Evolutionary conservation across 2,113 vertebrate genomes (phyloP), one percentile per base, ranked within the genome.

Genomic region (Tupaia chinensis): DNA sequence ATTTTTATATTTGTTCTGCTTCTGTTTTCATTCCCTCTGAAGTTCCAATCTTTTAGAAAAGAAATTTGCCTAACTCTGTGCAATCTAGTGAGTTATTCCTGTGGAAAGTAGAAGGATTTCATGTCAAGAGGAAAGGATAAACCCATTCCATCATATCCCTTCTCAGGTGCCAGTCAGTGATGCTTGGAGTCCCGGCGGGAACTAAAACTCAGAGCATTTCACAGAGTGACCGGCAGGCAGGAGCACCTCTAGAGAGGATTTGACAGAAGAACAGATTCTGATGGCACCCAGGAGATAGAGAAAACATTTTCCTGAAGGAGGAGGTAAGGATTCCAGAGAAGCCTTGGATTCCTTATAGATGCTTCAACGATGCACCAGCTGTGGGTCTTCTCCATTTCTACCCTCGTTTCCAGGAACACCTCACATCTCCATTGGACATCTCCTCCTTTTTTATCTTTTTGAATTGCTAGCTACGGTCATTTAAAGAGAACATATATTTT

Each of bases 21-120:
- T 94, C 17, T 96, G 65, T 79, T 85, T 92, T 79, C 82, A 89
- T 87, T 89, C 44, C 25, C 27, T 95, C 54, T 87, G 53, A 92
- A 97, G 79, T 70, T 89, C 63, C 61, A 53, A 74, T 73, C 22
- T 66, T 84, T 79, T 53, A 94, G 60, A 77, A 80, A 95, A 58
- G 25, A 92, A 78, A 74, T 68, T 78, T 95, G 53, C 85, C 44
- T 54, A 80, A 79, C 9, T 87, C 20, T 90, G 11, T 74, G 13
- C 20, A 87, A 53, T 86, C 70, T 87, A n/a, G 29, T 78, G 63
- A 88, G 56, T 76, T 77, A 91, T 78, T 85, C 27, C 60, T 81
- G 12, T 86, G 73, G 56, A 87, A 86, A 69, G 16, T 82, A 20
- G 92, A 84, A 73, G 32, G 44, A 23, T 89, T 11, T 6, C 63